These are phyloP conservation scores for Collichthys lucidus DNA, from an alignment of 2,113 vertebrate species.

Conservation along the genomic window DNA sequence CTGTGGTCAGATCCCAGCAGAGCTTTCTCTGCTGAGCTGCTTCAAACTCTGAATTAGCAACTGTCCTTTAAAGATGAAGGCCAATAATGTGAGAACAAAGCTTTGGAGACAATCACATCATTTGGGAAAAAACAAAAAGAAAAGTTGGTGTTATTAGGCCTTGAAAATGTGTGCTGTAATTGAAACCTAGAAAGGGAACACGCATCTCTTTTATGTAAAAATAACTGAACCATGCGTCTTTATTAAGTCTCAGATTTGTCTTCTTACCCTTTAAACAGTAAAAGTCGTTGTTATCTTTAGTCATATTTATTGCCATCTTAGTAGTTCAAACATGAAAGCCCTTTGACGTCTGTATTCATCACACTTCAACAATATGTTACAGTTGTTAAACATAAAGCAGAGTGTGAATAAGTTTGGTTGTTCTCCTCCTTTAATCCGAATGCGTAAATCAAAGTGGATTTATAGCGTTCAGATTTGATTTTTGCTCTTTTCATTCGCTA, in stretches of 20 bases:
- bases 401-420: background rate
- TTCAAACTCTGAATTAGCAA: constrained; percentile 22
- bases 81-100: constrained; percentile 38
- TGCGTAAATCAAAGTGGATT: too few species aligned
- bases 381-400: background rate
- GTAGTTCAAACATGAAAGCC: background rate
- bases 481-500: constrained; percentile 14
- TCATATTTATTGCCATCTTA: background rate
- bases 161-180: background rate
- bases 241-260: background rate
- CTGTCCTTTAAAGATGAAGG: constrained; percentile 21
- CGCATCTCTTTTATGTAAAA: constrained; percentile 1
- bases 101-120: constrained; percentile 12
- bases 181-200: constrained; percentile 1
- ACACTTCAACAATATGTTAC: background rate
- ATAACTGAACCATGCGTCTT: background rate
- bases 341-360: background rate
- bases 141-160: background rate
- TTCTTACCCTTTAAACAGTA: background rate
- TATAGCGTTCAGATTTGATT: background rate
- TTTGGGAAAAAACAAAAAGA: constrained; percentile 12
- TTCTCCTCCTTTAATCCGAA: background rate
- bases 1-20: constrained; percentile 36
- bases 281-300: background rate
- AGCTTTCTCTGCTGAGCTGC: constrained; percentile 5